Percentiles rank a stretch among this genome's conserved stretches.
phyloP scores from a whole-genome alignment of 2,888 invertebrate species.

The Apodemia zela region DNA sequence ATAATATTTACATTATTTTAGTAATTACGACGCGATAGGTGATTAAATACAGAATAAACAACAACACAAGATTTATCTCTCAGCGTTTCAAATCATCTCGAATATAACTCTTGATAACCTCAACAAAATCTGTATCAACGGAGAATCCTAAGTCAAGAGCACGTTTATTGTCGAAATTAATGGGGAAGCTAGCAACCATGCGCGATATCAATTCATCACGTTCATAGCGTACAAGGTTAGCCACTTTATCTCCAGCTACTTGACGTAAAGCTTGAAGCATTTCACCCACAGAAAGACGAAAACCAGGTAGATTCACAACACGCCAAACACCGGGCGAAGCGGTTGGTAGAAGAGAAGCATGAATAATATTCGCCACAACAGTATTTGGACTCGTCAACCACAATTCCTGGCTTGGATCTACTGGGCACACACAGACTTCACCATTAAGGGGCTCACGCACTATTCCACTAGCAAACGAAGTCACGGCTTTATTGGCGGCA shows the following conservation, averaged over 20 bases:
- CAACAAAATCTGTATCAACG: conserved; percentile 49
- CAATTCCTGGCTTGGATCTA: conserved; percentile 44
- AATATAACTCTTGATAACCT: conserved; percentile 41
- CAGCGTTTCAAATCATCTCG: conserved; percentile 7
- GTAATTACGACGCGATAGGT: too few species aligned
- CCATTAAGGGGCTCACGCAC: conserved; percentile 61
- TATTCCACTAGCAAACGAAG: conserved; percentile 67
- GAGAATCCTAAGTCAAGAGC: conserved; percentile 55
- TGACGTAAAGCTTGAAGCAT: conserved; percentile 51
- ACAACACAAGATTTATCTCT: not conserved
- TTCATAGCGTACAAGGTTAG: conserved; percentile 46
- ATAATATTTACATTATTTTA: too few species aligned
- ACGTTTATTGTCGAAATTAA: conserved; percentile 49
- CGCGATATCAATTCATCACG: conserved; percentile 44
- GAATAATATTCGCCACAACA: conserved; percentile 52
- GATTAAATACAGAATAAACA: too few species aligned
- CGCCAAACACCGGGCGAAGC: conserved; percentile 46
- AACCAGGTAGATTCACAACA: conserved; percentile 55
- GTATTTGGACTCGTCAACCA: conserved; percentile 57
- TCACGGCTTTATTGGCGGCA: conserved; percentile 57
- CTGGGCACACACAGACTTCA: conserved; percentile 46
- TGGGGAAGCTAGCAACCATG: conserved; percentile 54
- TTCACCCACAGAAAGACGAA: conserved; percentile 48
- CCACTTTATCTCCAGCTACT: conserved; percentile 49
- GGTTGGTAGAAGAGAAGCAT: conserved; percentile 45